These are phyloP conservation scores for Daktulosphaira vitifoliae DNA, from an alignment of 1,140 invertebrate genomes.

Conservation along the genomic window DNA sequence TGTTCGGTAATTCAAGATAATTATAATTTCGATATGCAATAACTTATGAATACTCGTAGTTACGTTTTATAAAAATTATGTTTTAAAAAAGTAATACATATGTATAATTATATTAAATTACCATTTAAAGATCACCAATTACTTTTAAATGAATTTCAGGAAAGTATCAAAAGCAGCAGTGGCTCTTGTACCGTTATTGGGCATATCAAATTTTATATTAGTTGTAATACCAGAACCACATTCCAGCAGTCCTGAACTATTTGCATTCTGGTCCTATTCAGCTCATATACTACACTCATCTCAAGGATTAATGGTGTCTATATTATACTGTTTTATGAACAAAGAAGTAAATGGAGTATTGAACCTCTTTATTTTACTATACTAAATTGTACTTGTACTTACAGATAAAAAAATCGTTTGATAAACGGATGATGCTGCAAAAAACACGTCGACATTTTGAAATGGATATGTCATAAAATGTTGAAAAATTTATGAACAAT, in stretches of 20 bases:
- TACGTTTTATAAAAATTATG: too few species aligned
- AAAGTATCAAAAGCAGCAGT: conserved; percentile 72
- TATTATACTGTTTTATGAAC: conserved; percentile 80
- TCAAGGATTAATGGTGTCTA: conserved; percentile 76
- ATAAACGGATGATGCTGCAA: conserved; percentile 28
- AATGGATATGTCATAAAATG: too few species aligned
- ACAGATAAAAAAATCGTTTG: conserved; percentile 25
- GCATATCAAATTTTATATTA: conserved; percentile 59
- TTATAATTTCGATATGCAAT: too few species aligned
- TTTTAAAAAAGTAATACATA: too few species aligned
- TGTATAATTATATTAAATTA: too few species aligned
- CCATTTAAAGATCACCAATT: too few species aligned
- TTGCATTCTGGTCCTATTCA: conserved; percentile 70
- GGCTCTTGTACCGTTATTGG: conserved; percentile 69
- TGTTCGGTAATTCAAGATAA: too few species aligned
- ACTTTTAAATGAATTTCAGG: too few species aligned
- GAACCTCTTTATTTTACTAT: not conserved
- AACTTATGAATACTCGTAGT: too few species aligned
- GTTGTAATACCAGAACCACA: conserved; percentile 62
- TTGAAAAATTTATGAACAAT: too few species aligned
- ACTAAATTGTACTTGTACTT: not conserved
- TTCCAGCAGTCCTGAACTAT: conserved; percentile 54
- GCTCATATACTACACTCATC: conserved; percentile 74
- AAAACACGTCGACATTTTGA: conserved; percentile 22
- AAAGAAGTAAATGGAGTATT: conserved; percentile 72